Evolutionary conservation across 1,140 invertebrate species (phyloP).

Genomic region (Drosophila eugracilis): DNA sequence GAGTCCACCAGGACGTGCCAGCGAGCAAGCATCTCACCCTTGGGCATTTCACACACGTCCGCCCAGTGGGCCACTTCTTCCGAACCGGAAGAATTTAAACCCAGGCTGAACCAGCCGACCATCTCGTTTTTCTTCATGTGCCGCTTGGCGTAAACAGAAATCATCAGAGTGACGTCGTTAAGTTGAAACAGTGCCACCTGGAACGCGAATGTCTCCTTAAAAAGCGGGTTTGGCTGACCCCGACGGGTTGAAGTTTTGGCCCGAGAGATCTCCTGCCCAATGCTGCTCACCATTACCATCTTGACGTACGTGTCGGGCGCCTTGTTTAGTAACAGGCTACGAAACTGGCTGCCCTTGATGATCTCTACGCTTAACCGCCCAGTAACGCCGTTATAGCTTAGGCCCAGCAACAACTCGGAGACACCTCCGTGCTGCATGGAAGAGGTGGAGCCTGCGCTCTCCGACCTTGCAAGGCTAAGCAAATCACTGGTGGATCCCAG

Average conservation of each 20-base stretch:
- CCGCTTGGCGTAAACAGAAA: constrained; percentile 96
- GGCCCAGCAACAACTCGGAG: constrained; percentile 94
- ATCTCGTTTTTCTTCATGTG: constrained; percentile 97
- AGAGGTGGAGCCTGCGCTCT: constrained; percentile 96
- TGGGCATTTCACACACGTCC: constrained; percentile 90
- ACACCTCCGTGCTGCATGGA: constrained; percentile 96
- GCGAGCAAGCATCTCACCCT: constrained; percentile 85
- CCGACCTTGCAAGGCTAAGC: constrained; percentile 93
- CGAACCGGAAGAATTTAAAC: constrained; percentile 95
- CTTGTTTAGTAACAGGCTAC: constrained; percentile 90
- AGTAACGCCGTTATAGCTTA: constrained; percentile 96
- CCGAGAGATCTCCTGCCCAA: constrained; percentile 95
- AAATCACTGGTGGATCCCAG: constrained; percentile 87
- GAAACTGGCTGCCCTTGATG: constrained; percentile 97
- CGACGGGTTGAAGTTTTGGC: constrained; percentile 95
- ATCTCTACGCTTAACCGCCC: constrained; percentile 95
- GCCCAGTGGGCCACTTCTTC: constrained; percentile 97
- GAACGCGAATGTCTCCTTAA: constrained; percentile 98
- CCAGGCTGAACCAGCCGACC: constrained; percentile 97
- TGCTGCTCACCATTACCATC: constrained; percentile 94
- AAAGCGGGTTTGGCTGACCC: constrained; percentile 97
- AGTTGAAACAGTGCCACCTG: constrained; percentile 98
- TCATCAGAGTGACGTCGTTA: constrained; percentile 97
- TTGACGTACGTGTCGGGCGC: constrained; percentile 97
- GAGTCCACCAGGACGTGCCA: constrained; percentile 90